These are phyloP conservation scores for Melanogrammus aeglefinus DNA, from an alignment of 2,797 vertebrate genomes.

Conservation along the genomic window DNA sequence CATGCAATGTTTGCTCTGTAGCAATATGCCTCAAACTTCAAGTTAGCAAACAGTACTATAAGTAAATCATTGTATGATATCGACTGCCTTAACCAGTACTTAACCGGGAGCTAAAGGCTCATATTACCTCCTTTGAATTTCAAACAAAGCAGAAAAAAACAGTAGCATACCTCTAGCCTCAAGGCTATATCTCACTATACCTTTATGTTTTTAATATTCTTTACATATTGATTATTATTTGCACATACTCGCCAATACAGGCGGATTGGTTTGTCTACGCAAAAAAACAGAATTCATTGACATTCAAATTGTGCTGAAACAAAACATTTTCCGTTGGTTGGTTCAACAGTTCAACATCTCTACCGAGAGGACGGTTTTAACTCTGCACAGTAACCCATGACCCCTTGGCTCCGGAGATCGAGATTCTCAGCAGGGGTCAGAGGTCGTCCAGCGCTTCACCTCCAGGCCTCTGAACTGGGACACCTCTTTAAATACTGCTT, in stretches of 20 bases:
- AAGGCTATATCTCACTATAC: neutral
- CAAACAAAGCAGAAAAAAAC: neutral
- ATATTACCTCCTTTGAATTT: too few species aligned
- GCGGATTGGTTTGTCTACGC: neutral
- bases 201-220: too few species aligned
- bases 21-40: too few species aligned
- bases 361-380: constrained; percentile 16
- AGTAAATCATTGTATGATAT: too few species aligned
- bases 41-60: too few species aligned
- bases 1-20: too few species aligned
- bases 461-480: constrained; percentile 57
- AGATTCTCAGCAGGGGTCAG: constrained; percentile 40
- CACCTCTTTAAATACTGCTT: constrained; percentile 58
- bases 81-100: too few species aligned
- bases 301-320: too few species aligned
- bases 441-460: constrained; percentile 41
- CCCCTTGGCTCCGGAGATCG: constrained; percentile 3
- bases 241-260: too few species aligned
- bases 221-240: too few species aligned
- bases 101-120: too few species aligned
- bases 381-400: constrained; percentile 7
- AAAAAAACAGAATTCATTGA: neutral
- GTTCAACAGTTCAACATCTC: neutral
- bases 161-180: too few species aligned
- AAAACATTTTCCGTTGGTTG: neutral